Conservation (phyloP, 2,797 vertebrate genomes). For the Syndactyla subalaris region DNA sequence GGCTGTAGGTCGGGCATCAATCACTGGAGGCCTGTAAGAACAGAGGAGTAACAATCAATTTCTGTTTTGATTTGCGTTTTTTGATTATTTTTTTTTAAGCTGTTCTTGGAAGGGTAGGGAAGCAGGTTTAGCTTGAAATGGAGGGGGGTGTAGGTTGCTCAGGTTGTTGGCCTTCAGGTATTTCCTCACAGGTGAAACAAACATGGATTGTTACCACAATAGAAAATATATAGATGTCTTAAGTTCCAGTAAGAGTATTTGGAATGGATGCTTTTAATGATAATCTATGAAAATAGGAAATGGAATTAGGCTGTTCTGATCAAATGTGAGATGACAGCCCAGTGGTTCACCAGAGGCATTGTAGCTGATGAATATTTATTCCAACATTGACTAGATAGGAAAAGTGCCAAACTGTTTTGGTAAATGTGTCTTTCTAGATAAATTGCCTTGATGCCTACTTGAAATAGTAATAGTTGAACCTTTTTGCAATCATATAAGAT, state of each 20-base stretch:
- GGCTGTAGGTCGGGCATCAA: not conserved
- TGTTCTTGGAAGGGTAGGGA: not conserved
- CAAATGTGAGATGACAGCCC: slow-evolving; percentile 11
- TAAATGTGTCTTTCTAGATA: not conserved
- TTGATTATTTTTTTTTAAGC: accelerated
- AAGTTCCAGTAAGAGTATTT: not conserved
- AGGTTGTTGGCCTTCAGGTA: not conserved
- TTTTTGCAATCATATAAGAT: not conserved
- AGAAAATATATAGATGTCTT: not conserved
- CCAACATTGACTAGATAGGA: not conserved
- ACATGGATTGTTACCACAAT: not conserved
- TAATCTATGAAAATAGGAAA: not conserved
- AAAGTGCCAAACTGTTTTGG: not conserved
- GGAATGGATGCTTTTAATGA: not conserved
- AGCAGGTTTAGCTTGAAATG: not conserved
- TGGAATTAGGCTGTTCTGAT: not conserved
- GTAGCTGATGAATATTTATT: slow-evolving; percentile 44
- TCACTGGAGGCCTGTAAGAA: not conserved
- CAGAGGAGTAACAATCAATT: not conserved
- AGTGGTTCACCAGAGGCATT: not conserved
- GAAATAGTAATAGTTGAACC: not conserved
- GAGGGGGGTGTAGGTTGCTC: not conserved
- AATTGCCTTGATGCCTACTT: not conserved
- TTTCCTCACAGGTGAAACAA: not conserved
- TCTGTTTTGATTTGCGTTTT: too few species aligned